Base-by-base conservation (phyloP, 2,888 invertebrate species). In the Dioctria linearis region DNA sequence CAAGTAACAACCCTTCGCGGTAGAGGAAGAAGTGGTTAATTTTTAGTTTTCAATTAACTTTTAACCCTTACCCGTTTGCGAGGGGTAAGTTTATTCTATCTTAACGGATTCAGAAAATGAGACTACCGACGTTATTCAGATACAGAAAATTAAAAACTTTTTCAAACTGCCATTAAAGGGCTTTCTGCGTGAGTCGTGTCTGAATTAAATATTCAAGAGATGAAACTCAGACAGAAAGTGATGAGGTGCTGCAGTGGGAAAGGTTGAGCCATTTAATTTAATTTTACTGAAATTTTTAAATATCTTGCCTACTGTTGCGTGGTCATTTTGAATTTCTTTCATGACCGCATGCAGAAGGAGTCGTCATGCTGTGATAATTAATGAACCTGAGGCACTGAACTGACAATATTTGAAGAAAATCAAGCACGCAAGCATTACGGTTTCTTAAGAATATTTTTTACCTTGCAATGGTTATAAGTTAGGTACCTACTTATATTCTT, bases 41-140 rank as follows among this genome's bases (percentile, higher is more conserved):
- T 73, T 73, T 73, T 73, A 73, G 73, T 73, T 73, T 73, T 73
- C 73, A 73, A 73, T 73, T 73, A 73, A 59, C 73, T 73, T 73
- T 73, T 40, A 73, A 73, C 73, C 73, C 73, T 73, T 59, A 25
- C 42, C 42, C 42, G 9, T 25, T 25, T 57, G 73, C 57, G 40
- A 13, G 54, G 73, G 11, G 59, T 73, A 25, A 73, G 73, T 57
- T 73, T 73, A 73, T 51, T 37, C 57, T 9, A 25, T 25, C 13
- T 42, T 59, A 73, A 73, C 57, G 73, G 73, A 73, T 59, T 59
- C 73, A 42, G 42, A 39, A 49, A 42, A 40, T 37, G 61, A 25
- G 37, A 39, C 6, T 61, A 39, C 25, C 5, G 37, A 11, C 61
- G 54, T n/a, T 54, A 37, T 37, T 61, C 42, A 73, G 73, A 73